Percentiles rank a stretch among this genome's conserved stretches.
Evolutionary conservation across 2,888 invertebrate genomes (phyloP).

Genomic region (Cenopis cana): DNA sequence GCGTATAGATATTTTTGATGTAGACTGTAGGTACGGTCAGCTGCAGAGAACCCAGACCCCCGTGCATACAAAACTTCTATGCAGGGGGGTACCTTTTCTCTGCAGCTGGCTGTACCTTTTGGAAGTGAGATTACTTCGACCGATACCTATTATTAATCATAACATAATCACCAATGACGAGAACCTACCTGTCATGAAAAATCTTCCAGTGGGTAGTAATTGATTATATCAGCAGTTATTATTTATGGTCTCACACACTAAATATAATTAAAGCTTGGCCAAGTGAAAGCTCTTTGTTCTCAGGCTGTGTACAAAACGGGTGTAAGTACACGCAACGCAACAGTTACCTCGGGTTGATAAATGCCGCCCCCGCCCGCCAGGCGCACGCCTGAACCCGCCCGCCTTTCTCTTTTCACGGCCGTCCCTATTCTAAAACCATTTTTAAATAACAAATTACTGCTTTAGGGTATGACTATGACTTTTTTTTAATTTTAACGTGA

Average conservation of each 20-base stretch:
- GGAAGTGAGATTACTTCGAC: not conserved
- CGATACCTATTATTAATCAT: no score
- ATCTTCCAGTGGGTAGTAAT: not conserved
- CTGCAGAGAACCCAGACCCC: no score
- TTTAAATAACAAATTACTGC: slow-evolving; percentile 25
- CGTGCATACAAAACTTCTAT: no score
- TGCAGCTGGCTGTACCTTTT: no score
- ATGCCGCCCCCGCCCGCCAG: slow-evolving; percentile 56
- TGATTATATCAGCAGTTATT: slow-evolving; percentile 10
- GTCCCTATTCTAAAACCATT: slow-evolving; percentile 31
- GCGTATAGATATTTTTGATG: no score
- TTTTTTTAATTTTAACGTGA: slow-evolving; percentile 13
- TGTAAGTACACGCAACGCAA: slow-evolving; percentile 67
- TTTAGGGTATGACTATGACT: slow-evolving; percentile 13
- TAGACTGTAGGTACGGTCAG: no score
- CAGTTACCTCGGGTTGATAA: slow-evolving; percentile 53
- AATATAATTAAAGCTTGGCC: slow-evolving; percentile 46
- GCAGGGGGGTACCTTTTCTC: no score
- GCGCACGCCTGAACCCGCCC: slow-evolving; percentile 20
- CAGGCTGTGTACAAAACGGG: slow-evolving; percentile 44
- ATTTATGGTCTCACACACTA: slow-evolving; percentile 28
- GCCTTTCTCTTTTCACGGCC: slow-evolving; percentile 41
- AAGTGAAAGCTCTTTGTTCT: slow-evolving; percentile 64
- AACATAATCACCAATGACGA: no score
- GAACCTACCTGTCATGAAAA: not conserved